Evolutionary conservation across 2,113 vertebrate genomes (phyloP), one percentile per base, ranked within the genome.

Genomic region (Merops nubicus): DNA sequence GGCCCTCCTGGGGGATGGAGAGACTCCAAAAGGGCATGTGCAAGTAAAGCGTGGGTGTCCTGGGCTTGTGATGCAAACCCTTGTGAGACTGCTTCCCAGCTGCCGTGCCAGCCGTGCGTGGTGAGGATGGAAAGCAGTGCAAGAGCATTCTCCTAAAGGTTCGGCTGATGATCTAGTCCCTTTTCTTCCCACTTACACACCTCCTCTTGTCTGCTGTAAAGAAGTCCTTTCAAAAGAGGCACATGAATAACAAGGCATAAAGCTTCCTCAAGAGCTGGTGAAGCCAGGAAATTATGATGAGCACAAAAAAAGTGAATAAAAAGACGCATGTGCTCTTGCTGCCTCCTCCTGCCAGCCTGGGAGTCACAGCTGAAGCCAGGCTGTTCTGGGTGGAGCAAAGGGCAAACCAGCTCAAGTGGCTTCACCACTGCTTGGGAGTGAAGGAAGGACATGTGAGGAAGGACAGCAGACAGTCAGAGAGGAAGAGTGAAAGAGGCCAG

Each of bases 1-100:
- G 73, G 88, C 85, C 86, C 92, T 92, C 76, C 77, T 81, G 48
- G 56, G 89, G 88, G 56, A 88, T 64, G 93, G 93, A 96, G 25
- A 78, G 40, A 12, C 53, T 94, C 95, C 91, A 94, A 83, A 57
- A 53, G 33, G 43, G 68, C 92, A 93, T 38, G 64, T 89, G 68
- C 80, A 78, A 92, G 64, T 31, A 23, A 74, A 91, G 68, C 1
- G 25, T 92, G 80, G 91, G 88, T 85, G 85, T 94, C 56, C 73
- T 60, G 76, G 40, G 56, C 68, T 60, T 67, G 88, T 81, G 76
- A 89, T 74, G 73, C 40, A 59, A 82, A 74, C 62, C 48, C 51
- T 59, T 15, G 16, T 60, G 56, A 48, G 75, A 81, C 43, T 0
- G 15, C n/a, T 65, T 15, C 19, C 42, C 0, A 0, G 64, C 64